Conservation (phyloP, 1,140 invertebrate species). For the Diprion similis region DNA sequence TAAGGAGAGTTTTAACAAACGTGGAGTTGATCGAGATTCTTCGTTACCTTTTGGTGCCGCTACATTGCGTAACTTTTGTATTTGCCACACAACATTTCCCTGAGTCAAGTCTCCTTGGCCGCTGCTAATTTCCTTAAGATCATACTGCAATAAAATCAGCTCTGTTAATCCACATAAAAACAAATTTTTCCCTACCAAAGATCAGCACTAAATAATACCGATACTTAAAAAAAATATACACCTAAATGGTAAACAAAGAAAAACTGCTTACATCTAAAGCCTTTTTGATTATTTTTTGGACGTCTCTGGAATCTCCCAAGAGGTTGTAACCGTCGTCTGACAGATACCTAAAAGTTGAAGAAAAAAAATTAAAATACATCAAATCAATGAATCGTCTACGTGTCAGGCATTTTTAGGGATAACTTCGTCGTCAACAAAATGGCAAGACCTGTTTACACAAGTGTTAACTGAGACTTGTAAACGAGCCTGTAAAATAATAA, state of each 20-base stretch:
- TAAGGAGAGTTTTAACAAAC: slow-evolving; percentile 82
- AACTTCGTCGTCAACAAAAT: not conserved
- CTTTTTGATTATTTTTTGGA: slow-evolving; percentile 69
- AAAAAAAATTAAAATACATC: slow-evolving; percentile 33
- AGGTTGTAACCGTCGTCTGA: slow-evolving; percentile 71
- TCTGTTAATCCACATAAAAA: too few relatives aligned
- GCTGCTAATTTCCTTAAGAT: slow-evolving; percentile 79
- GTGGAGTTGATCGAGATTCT: slow-evolving; percentile 79
- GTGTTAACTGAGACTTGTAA: not conserved
- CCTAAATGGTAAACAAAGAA: slow-evolving; percentile 19
- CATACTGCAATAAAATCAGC: slow-evolving; percentile 67
- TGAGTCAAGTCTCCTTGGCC: slow-evolving; percentile 68
- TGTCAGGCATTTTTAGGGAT: not conserved
- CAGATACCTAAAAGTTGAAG: slow-evolving; percentile 67
- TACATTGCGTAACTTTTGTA: slow-evolving; percentile 87
- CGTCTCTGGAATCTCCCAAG: slow-evolving; percentile 72
- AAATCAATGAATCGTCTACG: not conserved
- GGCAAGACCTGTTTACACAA: not conserved
- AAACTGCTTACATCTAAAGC: slow-evolving; percentile 77
- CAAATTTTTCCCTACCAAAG: slow-evolving; percentile 4
- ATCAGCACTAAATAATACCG: slow-evolving; percentile 27
- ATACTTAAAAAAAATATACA: slow-evolving; percentile 17
- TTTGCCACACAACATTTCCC: slow-evolving; percentile 82
- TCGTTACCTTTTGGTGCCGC: slow-evolving; percentile 91
- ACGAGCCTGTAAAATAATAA: not conserved